Conservation (phyloP, 2,113 vertebrate species). For the Heterotis niloticus region DNA sequence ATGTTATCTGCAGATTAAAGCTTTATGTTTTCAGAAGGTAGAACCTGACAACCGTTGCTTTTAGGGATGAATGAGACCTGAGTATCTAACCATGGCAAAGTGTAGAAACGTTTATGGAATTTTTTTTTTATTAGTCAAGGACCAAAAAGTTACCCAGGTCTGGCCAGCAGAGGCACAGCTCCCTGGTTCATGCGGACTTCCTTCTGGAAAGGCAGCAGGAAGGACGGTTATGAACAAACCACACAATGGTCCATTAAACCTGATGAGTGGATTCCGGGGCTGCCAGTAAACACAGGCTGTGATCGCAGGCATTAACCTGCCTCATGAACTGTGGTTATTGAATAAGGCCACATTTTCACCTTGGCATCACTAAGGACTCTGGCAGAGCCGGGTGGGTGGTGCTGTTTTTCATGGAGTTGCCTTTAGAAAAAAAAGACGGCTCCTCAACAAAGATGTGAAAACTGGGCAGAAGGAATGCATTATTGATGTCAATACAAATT, state of each 20-base stretch:
- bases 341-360: conserved; percentile 38
- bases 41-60: no score
- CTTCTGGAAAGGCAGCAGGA: background rate
- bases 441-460: background rate
- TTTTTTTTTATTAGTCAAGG: no score
- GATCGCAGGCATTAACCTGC: conserved; percentile 44
- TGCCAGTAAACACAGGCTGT: conserved; percentile 49
- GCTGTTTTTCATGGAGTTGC: background rate
- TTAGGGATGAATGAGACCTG: no score
- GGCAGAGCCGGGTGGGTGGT: background rate
- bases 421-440: background rate
- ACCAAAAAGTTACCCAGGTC: no score
- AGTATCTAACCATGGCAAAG: no score
- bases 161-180: conserved; percentile 3
- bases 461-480: no score
- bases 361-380: conserved; percentile 11
- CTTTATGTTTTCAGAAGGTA: no score
- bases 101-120: background rate
- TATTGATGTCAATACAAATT: no score
- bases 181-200: background rate
- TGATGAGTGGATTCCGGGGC: conserved; percentile 37
- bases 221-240: conserved; percentile 19
- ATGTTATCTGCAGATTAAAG: no score
- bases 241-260: conserved; percentile 43
- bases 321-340: conserved; percentile 38